Evolutionary conservation across 2,888 invertebrate species (phyloP).

Genomic region (Xestia ashworthii): DNA sequence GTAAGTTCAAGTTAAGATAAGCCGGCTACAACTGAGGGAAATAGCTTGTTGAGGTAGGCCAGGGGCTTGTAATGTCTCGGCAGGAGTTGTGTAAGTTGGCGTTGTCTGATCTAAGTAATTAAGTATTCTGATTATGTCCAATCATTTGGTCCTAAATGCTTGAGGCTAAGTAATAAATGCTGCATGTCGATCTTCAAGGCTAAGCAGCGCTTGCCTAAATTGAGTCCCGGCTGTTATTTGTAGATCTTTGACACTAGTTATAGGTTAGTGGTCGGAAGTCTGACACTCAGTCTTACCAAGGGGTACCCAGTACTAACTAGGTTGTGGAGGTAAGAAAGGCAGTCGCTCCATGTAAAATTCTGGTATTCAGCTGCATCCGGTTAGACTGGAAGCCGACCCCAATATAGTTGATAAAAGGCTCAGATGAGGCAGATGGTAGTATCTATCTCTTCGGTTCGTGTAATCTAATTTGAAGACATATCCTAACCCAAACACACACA

Average conservation of each 20-base stretch:
- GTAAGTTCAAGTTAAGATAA: conserved; percentile 59
- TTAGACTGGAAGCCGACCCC: too few relatives aligned
- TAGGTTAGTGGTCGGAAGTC: too few relatives aligned
- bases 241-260: too few relatives aligned
- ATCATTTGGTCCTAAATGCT: not conserved
- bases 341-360: too few relatives aligned
- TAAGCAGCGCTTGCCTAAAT: not conserved
- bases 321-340: too few relatives aligned
- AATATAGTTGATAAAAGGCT: too few relatives aligned
- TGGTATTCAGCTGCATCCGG: too few relatives aligned
- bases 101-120: not conserved
- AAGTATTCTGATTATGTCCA: not conserved
- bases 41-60: conserved; percentile 42
- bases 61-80: conserved; percentile 4
- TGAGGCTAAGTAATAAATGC: not conserved
- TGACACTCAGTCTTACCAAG: too few relatives aligned
- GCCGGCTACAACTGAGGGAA: conserved; percentile 27
- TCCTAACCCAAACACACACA: not conserved
- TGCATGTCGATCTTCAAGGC: not conserved
- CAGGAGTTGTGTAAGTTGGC: not conserved
- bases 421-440: too few relatives aligned
- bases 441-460: not conserved
- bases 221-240: too few relatives aligned
- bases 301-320: too few relatives aligned
- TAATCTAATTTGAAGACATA: not conserved